A percentile compares a stretch with the other conserved stretches of the same genome.
Evolutionary conservation across 2,888 invertebrate genomes (phyloP).

Genomic region (Ichneumoninae sp.): DNA sequence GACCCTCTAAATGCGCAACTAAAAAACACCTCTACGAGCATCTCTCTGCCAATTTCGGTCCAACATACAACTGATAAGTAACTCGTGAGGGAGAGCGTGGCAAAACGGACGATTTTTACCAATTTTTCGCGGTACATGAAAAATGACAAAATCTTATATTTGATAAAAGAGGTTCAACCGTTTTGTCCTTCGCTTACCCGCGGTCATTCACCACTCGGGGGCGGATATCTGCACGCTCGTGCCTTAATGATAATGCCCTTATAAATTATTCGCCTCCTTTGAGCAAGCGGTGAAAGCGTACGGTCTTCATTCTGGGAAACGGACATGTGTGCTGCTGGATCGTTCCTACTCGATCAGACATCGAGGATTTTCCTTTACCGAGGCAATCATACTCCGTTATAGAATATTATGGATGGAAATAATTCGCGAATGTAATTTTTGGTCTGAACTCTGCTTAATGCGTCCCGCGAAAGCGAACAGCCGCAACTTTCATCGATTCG

Average conservation of each 20-base stretch:
- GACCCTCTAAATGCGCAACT: background rate
- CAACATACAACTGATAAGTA: background rate
- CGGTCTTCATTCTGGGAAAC: slow-evolving; percentile 18
- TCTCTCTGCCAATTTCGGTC: background rate
- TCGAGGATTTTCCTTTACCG: background rate
- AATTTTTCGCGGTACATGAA: too few relatives aligned
- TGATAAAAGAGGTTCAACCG: background rate
- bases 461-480: slow-evolving; percentile 47
- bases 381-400: background rate
- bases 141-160: background rate
- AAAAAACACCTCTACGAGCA: background rate
- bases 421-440: slow-evolving; percentile 35
- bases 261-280: slow-evolving; percentile 48
- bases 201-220: slow-evolving; percentile 2
- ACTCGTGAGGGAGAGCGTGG: background rate
- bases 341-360: background rate
- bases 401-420: slow-evolving; percentile 19
- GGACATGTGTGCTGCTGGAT: slow-evolving; percentile 7
- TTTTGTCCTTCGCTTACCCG: background rate
- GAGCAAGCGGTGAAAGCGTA: slow-evolving; percentile 23
- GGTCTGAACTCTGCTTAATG: slow-evolving; percentile 48
- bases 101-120: too few relatives aligned
- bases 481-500: slow-evolving; percentile 58
- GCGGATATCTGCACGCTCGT: slow-evolving; percentile 2
- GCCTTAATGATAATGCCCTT: slow-evolving; percentile 22